Percentiles rank a stretch among this genome's conserved stretches.
These are phyloP conservation scores for Chionoecetes opilio DNA, from an alignment of 1,140 invertebrate species.

Conservation along the genomic window DNA sequence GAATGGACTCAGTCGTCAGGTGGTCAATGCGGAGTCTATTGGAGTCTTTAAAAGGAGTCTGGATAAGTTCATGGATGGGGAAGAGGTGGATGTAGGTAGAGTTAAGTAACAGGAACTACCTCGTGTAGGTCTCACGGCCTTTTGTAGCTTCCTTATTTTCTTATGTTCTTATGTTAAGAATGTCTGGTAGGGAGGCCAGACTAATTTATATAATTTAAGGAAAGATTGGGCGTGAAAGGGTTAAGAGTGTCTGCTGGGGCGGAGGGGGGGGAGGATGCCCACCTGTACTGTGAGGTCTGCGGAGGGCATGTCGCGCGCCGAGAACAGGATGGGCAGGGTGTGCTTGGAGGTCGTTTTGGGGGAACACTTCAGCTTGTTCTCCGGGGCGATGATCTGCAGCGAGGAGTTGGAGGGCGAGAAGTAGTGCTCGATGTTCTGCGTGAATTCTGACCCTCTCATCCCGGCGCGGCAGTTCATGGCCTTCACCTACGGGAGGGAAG, in stretches of 20 bases:
- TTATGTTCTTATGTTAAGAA: too few species aligned
- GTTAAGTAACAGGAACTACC: too few species aligned
- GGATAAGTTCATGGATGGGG: too few species aligned
- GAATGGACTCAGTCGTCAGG: too few species aligned
- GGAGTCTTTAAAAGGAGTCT: too few species aligned
- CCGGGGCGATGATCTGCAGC: conserved; percentile 49
- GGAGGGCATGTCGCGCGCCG: conserved; percentile 23
- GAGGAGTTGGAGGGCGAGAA: conserved; percentile 71
- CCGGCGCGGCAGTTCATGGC: conserved; percentile 57
- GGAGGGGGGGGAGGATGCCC: background rate
- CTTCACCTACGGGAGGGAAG: conserved; percentile 36
- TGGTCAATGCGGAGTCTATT: too few species aligned
- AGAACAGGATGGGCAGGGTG: conserved; percentile 22
- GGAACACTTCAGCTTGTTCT: background rate
- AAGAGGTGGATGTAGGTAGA: too few species aligned
- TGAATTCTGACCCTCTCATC: conserved; percentile 25
- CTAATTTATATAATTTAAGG: background rate
- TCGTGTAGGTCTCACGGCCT: too few species aligned
- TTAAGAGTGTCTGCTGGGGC: too few species aligned
- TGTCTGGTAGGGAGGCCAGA: background rate
- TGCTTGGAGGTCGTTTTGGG: background rate
- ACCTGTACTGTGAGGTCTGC: conserved; percentile 56
- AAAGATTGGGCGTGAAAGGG: too few species aligned
- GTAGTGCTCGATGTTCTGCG: conserved; percentile 18
- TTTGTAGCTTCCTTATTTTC: too few species aligned